Percentiles rank a stretch among this genome's conserved stretches.
Evolutionary conservation across 2,797 vertebrate genomes (phyloP).

Genomic region (Sphenopsis melanotis): DNA sequence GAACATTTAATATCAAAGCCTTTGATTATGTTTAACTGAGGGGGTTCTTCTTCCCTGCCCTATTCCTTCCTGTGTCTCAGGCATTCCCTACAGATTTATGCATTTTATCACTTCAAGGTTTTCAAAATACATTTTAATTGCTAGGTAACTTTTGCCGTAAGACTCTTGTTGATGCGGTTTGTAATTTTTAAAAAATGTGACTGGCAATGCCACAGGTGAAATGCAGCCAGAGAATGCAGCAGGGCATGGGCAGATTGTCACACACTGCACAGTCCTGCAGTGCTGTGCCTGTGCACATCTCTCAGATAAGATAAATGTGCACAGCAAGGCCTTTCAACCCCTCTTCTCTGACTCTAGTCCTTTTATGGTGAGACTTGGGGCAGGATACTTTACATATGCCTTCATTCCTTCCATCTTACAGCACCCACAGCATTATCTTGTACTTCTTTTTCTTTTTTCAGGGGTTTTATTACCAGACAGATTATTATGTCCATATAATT

Average conservation of each 20-base stretch:
- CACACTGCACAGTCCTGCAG: accelerated
- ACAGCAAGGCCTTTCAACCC: not conserved
- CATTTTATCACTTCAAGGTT: conserved; percentile 9
- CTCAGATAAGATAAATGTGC: not conserved
- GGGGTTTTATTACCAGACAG: not conserved
- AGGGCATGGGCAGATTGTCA: not conserved
- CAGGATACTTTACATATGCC: not conserved
- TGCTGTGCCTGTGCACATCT: accelerated
- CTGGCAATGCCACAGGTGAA: not conserved
- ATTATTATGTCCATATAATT: not conserved
- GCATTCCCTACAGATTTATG: not conserved
- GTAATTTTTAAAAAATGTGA: not conserved
- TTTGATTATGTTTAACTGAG: conserved; percentile 38
- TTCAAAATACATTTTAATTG: conserved; percentile 29
- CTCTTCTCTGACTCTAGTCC: not conserved
- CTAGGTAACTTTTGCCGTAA: not conserved
- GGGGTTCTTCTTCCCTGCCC: not conserved
- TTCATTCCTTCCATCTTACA: not conserved
- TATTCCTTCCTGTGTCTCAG: not conserved
- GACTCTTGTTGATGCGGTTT: not conserved
- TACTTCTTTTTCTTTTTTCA: not conserved
- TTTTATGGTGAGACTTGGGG: not conserved
- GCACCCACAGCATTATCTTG: not conserved
- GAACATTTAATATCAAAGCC: conserved; percentile 22
- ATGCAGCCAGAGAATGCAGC: not conserved